Base-by-base conservation (phyloP, 2,888 invertebrate genomes). In the Sicus ferrugineus region DNA sequence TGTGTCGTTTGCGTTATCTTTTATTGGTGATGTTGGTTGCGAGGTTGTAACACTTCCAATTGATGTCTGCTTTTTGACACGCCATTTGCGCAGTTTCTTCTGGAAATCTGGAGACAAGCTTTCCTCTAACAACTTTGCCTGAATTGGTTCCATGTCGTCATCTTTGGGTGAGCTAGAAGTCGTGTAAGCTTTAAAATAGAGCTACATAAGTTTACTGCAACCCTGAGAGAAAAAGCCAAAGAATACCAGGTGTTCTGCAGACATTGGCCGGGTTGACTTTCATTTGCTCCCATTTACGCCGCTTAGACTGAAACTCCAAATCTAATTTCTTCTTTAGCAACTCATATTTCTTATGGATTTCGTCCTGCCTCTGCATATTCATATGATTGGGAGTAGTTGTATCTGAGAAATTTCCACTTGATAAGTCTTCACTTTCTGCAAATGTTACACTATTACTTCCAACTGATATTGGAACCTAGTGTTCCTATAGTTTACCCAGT, bases 31-130 rank as follows among this genome's bases (percentile, higher is more conserved):
- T 19, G 69, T 48, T 9, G 56, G 56, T 56, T 31, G 66, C 19
- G 78, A 77, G 42, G 74, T 73, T 34, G n/a, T 3, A 5, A 9
- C 3, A 46, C 46, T 46, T 46, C 75, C 74, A 1, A 76, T 21
- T 0, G 73, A 73, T n/a, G n/a, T n/a, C 70, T 79, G 78, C 63
- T 79, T 79, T 76, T 85, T 90, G 67, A 90, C 89, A 78, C 95
- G 92, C 96, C 95, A 96, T 82, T 95, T 95, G 74, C 92, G 90
- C 31, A 96, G 85, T 81, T 95, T 95, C 83, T 93, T 93, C 63
- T 91, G 89, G 80, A 94, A 94, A 77, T 93, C 93, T 0, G 93
- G 90, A 1, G 93, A 91, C 6, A 94, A 82, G 79, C 92, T 90
- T 68, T 92, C 92, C 76, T 92, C 92, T 16, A 84, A 73, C 30